Evolutionary conservation across 2,888 invertebrate genomes (phyloP).

Genomic region (Plebejus argus): DNA sequence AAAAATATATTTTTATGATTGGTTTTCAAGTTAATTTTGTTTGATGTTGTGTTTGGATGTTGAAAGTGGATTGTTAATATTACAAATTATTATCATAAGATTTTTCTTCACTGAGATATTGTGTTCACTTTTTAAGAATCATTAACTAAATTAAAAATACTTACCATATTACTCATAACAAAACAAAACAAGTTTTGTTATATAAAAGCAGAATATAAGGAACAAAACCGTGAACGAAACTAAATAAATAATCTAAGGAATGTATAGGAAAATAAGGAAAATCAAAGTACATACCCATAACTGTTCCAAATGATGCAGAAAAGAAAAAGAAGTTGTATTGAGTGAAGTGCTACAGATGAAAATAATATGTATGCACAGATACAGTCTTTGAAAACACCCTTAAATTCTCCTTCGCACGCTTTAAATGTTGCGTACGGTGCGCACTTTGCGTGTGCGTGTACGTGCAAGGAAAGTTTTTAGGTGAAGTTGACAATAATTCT

Average conservation of each 20-base stretch:
- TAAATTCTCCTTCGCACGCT: neutral
- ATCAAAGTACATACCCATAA: conserved; percentile 65
- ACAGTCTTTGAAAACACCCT: neutral
- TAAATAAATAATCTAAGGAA: conserved; percentile 29
- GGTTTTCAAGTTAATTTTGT: neutral
- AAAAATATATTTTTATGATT: neutral
- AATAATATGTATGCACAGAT: conserved; percentile 22
- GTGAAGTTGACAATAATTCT: neutral
- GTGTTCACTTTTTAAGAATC: neutral
- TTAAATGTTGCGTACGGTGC: neutral
- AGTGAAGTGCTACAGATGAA: conserved; percentile 30
- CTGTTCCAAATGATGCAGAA: conserved; percentile 63
- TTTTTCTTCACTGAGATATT: no score
- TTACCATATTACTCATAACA: neutral
- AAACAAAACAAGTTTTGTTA: neutral
- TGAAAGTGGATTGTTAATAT: no score
- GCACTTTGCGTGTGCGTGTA: neutral
- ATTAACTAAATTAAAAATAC: neutral
- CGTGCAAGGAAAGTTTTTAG: neutral
- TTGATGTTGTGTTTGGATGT: no score
- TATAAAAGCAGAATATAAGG: conserved; percentile 22
- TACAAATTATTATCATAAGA: no score
- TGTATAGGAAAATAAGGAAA: conserved; percentile 37
- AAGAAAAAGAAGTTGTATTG: conserved; percentile 43
- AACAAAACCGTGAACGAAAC: conserved; percentile 25